Evolutionary conservation across 1,140 invertebrate genomes (phyloP), one percentile per base, ranked within the genome.

Genomic region (Pachypsylla venusta): DNA sequence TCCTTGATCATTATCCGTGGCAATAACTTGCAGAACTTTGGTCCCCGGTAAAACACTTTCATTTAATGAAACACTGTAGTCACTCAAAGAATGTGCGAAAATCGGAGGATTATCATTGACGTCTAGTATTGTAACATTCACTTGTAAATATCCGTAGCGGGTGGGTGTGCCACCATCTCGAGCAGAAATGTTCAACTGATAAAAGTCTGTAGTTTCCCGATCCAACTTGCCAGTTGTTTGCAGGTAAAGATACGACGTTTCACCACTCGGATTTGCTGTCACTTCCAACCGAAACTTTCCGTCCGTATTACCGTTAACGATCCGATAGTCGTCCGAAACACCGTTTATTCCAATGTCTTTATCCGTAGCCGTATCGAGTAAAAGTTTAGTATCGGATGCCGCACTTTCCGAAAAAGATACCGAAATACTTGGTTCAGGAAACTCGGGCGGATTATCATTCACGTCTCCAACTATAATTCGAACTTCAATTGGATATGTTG

Each of bases 61-160:
- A 70, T 93, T 91, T 14, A 97, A 66, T 10, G 84, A 85, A 0
- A 94, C 89, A 48, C 84, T 85, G 72, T 95, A 97, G 67, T 94
- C 91, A 72, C 84, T 88, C 4, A 48, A n/a, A 19, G 42, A 5
- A 67, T 92, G 88, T 67, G 90, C 87, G 64, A 95, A 94, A 54
- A 92, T 85, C 24, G 93, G 93, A 16, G 90, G 87, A 72, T 95
- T 94, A 69, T 97, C 93, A 68, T 97, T 96, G 0, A 93, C 89
- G 71, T 96, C 93, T 55, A 94, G 71, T 58, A 94, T 85, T 14
- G 84, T 85, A 10, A 93, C 86, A 69, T 92, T 91, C n/a, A 95
- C 87, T 70, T 86, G 79, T 16, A 93, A 73, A 69, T 83, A 94
- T 20, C 91, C 93, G 60, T 82, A 79, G 63, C 82, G 79, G 0